A percentile compares a stretch with the other conserved stretches of the same genome.
Evolutionary conservation across 2,888 invertebrate species (phyloP).

Genomic region (Gymnocheta viridis): DNA sequence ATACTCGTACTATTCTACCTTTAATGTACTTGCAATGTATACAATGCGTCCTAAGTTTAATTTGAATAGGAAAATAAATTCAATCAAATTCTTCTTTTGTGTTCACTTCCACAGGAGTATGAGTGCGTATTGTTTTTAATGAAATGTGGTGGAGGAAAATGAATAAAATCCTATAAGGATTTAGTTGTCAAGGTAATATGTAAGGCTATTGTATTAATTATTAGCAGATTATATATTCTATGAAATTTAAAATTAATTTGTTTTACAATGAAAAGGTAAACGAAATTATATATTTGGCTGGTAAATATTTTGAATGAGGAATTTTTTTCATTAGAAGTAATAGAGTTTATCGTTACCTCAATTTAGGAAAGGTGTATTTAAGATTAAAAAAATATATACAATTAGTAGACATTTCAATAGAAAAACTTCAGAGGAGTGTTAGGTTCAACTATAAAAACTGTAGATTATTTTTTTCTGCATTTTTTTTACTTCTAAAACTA

Average conservation of each 20-base stretch:
- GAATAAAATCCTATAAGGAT: background rate
- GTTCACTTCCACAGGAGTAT: background rate
- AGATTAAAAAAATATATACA: too few relatives aligned
- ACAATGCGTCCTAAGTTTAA: background rate
- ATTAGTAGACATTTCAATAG: too few relatives aligned
- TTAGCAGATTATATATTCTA: constrained; percentile 32
- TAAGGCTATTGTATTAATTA: constrained; percentile 6
- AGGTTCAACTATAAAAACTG: too few relatives aligned
- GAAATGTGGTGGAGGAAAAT: background rate
- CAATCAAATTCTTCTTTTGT: constrained; percentile 53
- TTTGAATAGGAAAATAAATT: constrained; percentile 46
- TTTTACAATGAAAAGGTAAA: background rate
- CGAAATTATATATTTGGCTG: background rate
- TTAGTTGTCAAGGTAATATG: constrained; percentile 22
- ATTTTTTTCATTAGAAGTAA: background rate
- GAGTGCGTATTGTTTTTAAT: background rate
- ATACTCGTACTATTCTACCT: background rate
- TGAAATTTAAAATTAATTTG: constrained; percentile 29
- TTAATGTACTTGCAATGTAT: background rate
- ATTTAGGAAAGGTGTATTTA: too few relatives aligned
- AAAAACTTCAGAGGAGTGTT: too few relatives aligned
- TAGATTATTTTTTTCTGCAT: too few relatives aligned
- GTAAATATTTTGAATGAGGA: background rate
- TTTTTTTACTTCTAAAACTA: too few relatives aligned
- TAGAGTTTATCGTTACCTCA: too few relatives aligned